Base-by-base conservation (phyloP, 2,797 vertebrate genomes). In the Lepilemur ruficaudatus region DNA sequence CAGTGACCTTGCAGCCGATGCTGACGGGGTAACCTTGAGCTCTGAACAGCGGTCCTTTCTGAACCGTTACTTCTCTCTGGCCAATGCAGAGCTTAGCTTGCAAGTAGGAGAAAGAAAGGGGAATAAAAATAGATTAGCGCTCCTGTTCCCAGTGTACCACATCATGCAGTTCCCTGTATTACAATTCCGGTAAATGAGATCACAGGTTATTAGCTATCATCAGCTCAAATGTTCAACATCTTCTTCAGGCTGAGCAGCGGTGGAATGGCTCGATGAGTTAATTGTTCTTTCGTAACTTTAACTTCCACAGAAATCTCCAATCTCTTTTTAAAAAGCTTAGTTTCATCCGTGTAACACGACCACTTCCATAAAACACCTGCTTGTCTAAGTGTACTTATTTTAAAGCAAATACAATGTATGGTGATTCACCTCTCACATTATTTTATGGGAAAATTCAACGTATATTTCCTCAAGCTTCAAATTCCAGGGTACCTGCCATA, bases 1-100 rank as follows among this genome's bases (percentile, higher is more conserved):
- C 99, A 0, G 98, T 99, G 91, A 99, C 99, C 1, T 98, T 99
- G 98, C 99, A 99, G 98, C 98, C 98, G 95, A 99, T 99, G 98
- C 99, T 99, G 98, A 99, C 91, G 1, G 99, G 99, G 96, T 99
- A 99, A 57, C 99, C 99, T 94, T 98, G 99, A 0, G 99, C 99
- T 90, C 99, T 98, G 46, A 99, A 98, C 95, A 99, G 98, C 0
- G 99, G 99, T 13, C 99, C 99, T 65, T 98, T 98, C 63, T 99
- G 99, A 89, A 99, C 97, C 0, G 98, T 99, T 83, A 99, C 99
- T 67, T 98, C 92, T 61, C 99, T 98, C 96, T 99, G 99, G 89
- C 99, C 98, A 48, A 88, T 17, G 83, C 98, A 98, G 94, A 98
- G 94, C 96, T 99, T 98, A 96, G 98, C 97, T 97, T 0, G 93